Base-by-base conservation (phyloP, 2,797 vertebrate species). In the Coregonus suidteri region DNA sequence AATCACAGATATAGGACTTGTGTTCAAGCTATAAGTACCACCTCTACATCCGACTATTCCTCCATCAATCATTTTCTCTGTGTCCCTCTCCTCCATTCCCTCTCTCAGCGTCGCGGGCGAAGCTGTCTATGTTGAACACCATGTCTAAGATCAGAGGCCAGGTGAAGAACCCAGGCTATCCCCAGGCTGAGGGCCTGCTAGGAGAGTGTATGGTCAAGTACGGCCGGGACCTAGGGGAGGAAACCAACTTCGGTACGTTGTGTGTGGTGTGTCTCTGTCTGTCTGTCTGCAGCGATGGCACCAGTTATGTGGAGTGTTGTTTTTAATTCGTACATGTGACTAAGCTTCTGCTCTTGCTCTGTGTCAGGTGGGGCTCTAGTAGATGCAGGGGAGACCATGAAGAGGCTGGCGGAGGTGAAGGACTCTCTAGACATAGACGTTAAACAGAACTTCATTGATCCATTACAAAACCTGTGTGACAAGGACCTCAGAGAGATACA, bases 401-500 rank as follows among this genome's bases (percentile, higher is more conserved):
- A 96, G 88, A 96, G 97, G 76, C 47, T 99, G 91, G 98, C 98
- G 0, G 98, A 99, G 88, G 97, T 99, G 64, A 99, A 99, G 91
- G 98, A 99, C 89, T 98, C 98, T 0, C 91, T 99, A 85, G 98
- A 99, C 81, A 99, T 99, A 0, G 98, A 99, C 41, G 98, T 99
- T 79, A 99, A 99, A 79, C 98, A 99, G 81, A 99, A 99, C 88
- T 99, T 99, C 86, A 97, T 99, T 0, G 98, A 99, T 82, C 98
- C 98, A 0, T 92, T 99, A 72, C 98, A 99, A 94, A 95, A 94
- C 71, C 92, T 99, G 71, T 97, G 95, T 67, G 98, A 99, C 91
- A 99, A 99, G 79, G 98, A 99, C 92, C 95, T 99, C 74, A 94
- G 97, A 88, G 98, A 99, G 92, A 99, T 99, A 88, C 98, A 99